phyloP scores from a whole-genome alignment of 1,140 invertebrate species.

The Panulirus ornatus region DNA sequence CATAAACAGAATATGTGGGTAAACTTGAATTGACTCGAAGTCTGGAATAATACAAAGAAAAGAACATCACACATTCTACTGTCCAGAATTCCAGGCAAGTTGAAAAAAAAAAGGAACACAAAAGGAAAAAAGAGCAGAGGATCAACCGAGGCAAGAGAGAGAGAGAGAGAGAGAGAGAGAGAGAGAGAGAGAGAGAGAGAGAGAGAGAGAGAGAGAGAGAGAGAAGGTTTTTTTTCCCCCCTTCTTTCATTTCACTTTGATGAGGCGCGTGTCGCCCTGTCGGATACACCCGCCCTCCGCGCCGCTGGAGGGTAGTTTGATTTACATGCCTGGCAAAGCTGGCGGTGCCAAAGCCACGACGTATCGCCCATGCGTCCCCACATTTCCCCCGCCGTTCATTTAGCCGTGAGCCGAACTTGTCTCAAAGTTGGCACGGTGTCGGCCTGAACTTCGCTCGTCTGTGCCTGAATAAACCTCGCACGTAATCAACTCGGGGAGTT shows the following conservation, averaged over 20 bases:
- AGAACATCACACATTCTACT: too few relatives aligned
- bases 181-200: neutral
- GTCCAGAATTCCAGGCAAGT: too few relatives aligned
- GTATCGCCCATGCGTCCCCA: conserved; percentile 1
- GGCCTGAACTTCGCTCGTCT: conserved; percentile 45
- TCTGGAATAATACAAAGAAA: too few relatives aligned
- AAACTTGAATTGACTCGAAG: too few relatives aligned
- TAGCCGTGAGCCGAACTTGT: conserved; percentile 45
- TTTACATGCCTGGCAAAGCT: neutral
- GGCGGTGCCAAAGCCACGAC: neutral
- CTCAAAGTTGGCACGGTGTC: conserved; percentile 14
- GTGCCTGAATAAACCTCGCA: conserved; percentile 47
- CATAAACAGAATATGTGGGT: too few relatives aligned
- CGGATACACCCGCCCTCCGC: neutral
- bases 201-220: neutral
- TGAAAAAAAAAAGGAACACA: neutral
- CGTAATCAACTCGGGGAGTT: conserved; percentile 42
- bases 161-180: neutral
- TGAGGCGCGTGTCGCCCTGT: too few relatives aligned
- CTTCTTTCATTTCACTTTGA: too few relatives aligned
- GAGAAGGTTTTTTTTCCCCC: too few relatives aligned
- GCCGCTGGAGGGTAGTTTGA: neutral
- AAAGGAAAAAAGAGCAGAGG: neutral
- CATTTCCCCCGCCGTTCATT: conserved; percentile 38
- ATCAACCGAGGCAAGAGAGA: neutral